Conservation (phyloP, 2,113 vertebrate species). For the Globicephala melas region DNA sequence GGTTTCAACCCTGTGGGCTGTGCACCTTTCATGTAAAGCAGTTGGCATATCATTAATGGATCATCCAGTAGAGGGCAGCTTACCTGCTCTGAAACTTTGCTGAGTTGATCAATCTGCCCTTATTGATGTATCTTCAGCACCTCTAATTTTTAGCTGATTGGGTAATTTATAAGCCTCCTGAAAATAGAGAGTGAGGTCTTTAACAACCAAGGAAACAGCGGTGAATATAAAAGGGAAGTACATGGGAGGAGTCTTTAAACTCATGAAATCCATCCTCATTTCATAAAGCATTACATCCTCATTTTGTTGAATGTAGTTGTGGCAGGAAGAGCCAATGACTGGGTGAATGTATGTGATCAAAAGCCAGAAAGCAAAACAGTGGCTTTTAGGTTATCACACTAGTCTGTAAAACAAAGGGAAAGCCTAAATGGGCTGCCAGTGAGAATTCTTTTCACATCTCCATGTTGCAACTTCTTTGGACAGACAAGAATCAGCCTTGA, state of each 20-base stretch:
- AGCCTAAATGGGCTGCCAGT: background rate
- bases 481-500: background rate
- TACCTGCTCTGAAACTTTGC: background rate
- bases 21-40: background rate
- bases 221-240: background rate
- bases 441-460: conserved; percentile 10
- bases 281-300: background rate
- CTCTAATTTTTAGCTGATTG: background rate
- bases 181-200: background rate
- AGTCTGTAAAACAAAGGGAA: conserved; percentile 5
- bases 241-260: background rate
- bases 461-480: background rate
- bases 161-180: background rate
- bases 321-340: background rate
- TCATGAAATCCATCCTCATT: background rate
- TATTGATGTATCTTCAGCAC: background rate
- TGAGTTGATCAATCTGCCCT: background rate
- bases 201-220: background rate
- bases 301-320: background rate
- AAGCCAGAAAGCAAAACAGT: background rate
- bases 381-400: background rate
- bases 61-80: background rate
- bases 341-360: background rate
- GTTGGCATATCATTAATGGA: background rate
- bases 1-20: background rate